Base-by-base conservation (phyloP, 2,113 vertebrate species). In the Gnathonemus longibarbis region DNA sequence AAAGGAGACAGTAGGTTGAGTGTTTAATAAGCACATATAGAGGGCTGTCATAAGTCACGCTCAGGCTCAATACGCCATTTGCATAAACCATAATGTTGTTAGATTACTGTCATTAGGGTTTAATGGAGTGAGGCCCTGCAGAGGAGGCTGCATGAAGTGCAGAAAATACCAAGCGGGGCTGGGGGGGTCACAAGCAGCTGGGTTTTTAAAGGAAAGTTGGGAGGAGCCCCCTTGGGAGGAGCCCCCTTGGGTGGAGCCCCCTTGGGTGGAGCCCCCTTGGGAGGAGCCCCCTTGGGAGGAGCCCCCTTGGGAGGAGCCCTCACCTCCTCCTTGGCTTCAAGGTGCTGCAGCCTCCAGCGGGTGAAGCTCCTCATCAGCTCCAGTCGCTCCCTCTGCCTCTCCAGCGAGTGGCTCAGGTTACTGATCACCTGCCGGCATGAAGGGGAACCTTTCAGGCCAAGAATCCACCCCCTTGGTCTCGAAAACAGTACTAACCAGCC, bases 281-380 rank as follows among this genome's bases (percentile, higher is more conserved):
- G 39, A 42, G 35, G 35, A 39, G 35, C 35, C 35, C 35, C 35
- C 35, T 35, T 35, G 49, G 49, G 5, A 2, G 77, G n/a, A 27
- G 24, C 87, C 89, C 87, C 45, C 56, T 58, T 9, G 58, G 91
- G 91, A 86, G 49, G 58, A 0, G 13, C 31, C 93, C 94, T 91
- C 95, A 99, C 98, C 93, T 99, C 96, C 91, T 98, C 95, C 94
- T 95, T 97, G 90, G 94, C 93, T 91, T 95, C 96, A 42, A 94
- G 89, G 7, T 96, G 96, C 90, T 96, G 94, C 91, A 98, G 93
- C 91, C 97, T 96, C 98, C 98, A 99, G 70, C 96, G 93, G 0
- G 95, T 96, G 94, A 99, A 98, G 21, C 90, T 95, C 91, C 93
- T 97, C 97, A 98, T 98, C 93, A 98, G 92, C 92, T 98, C 97